These are phyloP conservation scores for Philereme transversata DNA, from an alignment of 2,888 invertebrate species.

Conservation along the genomic window DNA sequence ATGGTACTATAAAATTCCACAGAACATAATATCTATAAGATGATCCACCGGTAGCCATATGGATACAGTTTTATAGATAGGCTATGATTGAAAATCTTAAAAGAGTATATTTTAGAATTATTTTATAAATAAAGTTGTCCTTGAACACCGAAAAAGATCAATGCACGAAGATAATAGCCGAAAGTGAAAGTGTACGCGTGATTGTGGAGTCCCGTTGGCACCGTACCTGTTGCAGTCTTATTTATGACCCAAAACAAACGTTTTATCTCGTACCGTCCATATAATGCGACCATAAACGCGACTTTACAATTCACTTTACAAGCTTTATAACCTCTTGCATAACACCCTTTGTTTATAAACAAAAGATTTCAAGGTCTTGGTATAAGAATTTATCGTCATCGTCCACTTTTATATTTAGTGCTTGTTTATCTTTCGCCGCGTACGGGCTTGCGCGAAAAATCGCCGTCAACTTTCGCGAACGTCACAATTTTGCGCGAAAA, in stretches of 20 bases:
- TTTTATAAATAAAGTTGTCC: slow-evolving; percentile 17
- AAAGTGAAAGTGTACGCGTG: slow-evolving; percentile 80
- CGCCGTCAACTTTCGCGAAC: slow-evolving; percentile 15
- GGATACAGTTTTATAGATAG: background rate
- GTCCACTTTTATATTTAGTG: slow-evolving; percentile 59
- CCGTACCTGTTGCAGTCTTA: slow-evolving; percentile 82
- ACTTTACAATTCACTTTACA: slow-evolving; percentile 59
- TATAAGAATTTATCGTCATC: slow-evolving; percentile 53
- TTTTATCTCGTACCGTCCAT: slow-evolving; percentile 79
- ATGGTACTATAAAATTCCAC: too few relatives aligned
- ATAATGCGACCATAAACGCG: slow-evolving; percentile 79
- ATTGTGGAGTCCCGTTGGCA: slow-evolving; percentile 77
- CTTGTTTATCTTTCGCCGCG: slow-evolving; percentile 55
- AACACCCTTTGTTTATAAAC: slow-evolving; percentile 82
- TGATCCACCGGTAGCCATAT: too few relatives aligned
- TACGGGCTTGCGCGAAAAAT: slow-evolving; percentile 46
- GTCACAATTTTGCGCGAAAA: slow-evolving; percentile 22
- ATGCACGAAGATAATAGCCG: slow-evolving; percentile 72
- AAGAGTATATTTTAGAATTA: too few relatives aligned
- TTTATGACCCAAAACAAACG: slow-evolving; percentile 84
- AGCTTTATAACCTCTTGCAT: slow-evolving; percentile 74
- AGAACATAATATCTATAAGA: too few relatives aligned
- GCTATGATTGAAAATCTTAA: too few relatives aligned
- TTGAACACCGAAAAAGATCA: slow-evolving; percentile 54
- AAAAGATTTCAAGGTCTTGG: slow-evolving; percentile 73